phyloP scores from a whole-genome alignment of 2,888 invertebrate genomes.

The Apoda limacodes region DNA sequence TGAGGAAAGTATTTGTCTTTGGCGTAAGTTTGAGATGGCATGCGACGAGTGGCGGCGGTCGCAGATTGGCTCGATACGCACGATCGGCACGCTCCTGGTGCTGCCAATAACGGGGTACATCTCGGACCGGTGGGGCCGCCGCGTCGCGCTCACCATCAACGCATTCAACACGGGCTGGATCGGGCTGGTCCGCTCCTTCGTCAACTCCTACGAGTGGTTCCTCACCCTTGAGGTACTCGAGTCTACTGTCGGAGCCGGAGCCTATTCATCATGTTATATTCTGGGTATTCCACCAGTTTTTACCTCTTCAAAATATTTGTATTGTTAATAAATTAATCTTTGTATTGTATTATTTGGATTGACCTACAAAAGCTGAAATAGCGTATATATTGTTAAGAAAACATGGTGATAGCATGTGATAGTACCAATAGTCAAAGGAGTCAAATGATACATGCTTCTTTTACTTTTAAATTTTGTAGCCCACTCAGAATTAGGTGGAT shows the following conservation, averaged over 20 bases:
- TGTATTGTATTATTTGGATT: not conserved
- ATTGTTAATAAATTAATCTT: not conserved
- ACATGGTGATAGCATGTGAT: too few species aligned
- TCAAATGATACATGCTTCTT: too few species aligned
- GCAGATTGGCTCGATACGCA: slow-evolving; percentile 79
- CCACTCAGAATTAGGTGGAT: too few species aligned
- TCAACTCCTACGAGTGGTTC: slow-evolving; percentile 77
- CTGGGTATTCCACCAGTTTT: slow-evolving; percentile 70
- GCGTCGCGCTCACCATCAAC: slow-evolving; percentile 70
- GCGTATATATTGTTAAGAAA: too few species aligned
- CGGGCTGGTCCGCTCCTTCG: slow-evolving; percentile 76
- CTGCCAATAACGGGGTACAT: slow-evolving; percentile 78
- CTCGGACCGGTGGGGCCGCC: slow-evolving; percentile 80
- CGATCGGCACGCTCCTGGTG: slow-evolving; percentile 77
- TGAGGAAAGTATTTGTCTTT: slow-evolving; percentile 15
- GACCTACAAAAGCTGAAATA: too few species aligned
- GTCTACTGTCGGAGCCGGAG: slow-evolving; percentile 75
- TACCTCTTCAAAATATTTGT: not conserved
- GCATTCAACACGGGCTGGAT: slow-evolving; percentile 73
- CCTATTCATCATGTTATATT: slow-evolving; percentile 80
- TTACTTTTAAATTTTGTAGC: too few species aligned
- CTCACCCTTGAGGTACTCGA: slow-evolving; percentile 78
- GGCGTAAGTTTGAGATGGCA: slow-evolving; percentile 74
- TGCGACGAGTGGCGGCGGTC: slow-evolving; percentile 80
- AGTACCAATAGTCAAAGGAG: too few species aligned